These are phyloP conservation scores for Lasioglossum villosulum DNA, from an alignment of 2,888 invertebrate species.

Conservation along the genomic window DNA sequence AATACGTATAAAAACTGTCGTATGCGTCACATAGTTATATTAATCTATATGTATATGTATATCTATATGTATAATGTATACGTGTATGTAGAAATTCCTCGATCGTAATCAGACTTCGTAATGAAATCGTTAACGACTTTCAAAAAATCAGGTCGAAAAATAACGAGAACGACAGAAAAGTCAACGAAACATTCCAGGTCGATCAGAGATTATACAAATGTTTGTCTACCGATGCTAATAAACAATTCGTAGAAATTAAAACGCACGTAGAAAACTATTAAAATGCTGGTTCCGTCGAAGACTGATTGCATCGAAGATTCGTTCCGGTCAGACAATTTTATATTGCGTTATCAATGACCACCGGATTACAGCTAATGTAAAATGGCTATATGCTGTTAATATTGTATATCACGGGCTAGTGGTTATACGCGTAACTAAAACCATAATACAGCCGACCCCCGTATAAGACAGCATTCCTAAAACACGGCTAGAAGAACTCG, in stretches of 20 bases:
- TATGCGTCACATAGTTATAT: slow-evolving; percentile 62
- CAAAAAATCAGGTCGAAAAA: background rate
- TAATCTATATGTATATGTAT: slow-evolving; percentile 49
- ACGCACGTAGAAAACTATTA: background rate
- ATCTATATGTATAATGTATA: background rate
- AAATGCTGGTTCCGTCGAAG: slow-evolving; percentile 27
- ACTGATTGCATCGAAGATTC: slow-evolving; percentile 63
- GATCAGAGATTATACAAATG: background rate
- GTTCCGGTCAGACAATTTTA: slow-evolving; percentile 39
- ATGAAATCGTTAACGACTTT: slow-evolving; percentile 2
- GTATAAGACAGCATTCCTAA: background rate
- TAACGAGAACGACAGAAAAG: background rate
- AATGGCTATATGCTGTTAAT: slow-evolving; percentile 63
- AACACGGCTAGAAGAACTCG: background rate
- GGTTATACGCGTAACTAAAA: slow-evolving; percentile 68
- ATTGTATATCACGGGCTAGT: slow-evolving; percentile 62
- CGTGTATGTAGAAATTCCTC: slow-evolving; percentile 31
- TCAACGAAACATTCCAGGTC: background rate
- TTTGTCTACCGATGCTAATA: background rate
- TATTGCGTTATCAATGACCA: slow-evolving; percentile 56
- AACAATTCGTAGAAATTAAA: background rate
- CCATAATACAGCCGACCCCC: slow-evolving; percentile 32
- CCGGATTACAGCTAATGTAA: slow-evolving; percentile 58
- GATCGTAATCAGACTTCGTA: slow-evolving; percentile 60
- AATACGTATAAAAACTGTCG: slow-evolving; percentile 71